Percentiles rank a stretch among this genome's conserved stretches.
Conservation (phyloP, 2,113 vertebrate species). For the Percina caprodes region DNA sequence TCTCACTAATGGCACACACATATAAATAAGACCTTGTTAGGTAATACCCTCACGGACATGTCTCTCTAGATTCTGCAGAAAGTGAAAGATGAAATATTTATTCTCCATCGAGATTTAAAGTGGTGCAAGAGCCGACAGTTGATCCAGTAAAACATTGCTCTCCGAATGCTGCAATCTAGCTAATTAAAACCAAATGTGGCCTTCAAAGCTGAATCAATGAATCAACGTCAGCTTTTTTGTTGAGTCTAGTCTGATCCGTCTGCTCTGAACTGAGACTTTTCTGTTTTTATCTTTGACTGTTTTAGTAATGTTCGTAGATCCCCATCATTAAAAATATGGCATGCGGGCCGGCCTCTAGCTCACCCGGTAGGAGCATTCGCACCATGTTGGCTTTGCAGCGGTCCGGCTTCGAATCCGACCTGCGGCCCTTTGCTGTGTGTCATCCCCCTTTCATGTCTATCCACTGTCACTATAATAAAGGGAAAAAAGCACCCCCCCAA, state of each 20-base stretch:
- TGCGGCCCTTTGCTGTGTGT: too few relatives aligned
- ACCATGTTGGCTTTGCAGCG: too few relatives aligned
- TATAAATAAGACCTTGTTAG: background rate
- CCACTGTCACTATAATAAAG: too few relatives aligned
- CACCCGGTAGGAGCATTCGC: too few relatives aligned
- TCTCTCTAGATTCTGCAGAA: background rate
- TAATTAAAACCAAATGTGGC: slow-evolving; percentile 17
- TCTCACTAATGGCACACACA: background rate
- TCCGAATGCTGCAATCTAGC: background rate
- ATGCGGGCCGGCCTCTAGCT: too few relatives aligned
- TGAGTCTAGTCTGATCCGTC: background rate
- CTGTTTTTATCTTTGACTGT: background rate
- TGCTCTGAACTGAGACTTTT: background rate
- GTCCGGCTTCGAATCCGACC: too few relatives aligned
- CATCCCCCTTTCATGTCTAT: too few relatives aligned
- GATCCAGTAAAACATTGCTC: background rate
- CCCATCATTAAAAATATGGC: too few relatives aligned
- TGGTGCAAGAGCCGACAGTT: background rate
- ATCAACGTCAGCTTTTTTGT: background rate
- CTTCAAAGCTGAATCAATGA: background rate
- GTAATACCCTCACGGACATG: background rate
- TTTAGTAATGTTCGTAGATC: too few relatives aligned
- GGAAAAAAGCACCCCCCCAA: too few relatives aligned
- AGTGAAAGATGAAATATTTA: too few relatives aligned
- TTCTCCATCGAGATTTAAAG: background rate